Conservation (phyloP, 2,888 invertebrate genomes). For the Tenthredo distinguenda region DNA sequence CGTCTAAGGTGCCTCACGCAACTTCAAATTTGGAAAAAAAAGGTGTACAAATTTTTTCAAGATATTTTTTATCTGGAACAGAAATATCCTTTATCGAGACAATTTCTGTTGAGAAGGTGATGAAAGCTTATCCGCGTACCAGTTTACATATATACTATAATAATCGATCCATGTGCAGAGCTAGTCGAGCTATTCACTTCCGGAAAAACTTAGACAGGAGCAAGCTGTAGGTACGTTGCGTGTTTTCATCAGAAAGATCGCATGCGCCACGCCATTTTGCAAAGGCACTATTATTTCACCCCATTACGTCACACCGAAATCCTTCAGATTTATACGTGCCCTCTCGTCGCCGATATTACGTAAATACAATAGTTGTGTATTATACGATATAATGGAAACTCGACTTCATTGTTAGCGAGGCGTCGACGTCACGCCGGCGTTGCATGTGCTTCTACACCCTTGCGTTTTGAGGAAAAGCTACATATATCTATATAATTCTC, state of each 20-base stretch:
- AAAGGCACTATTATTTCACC: conserved; percentile 28
- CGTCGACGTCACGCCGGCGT: background rate
- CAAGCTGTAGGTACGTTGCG: conserved; percentile 30
- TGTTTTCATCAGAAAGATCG: conserved; percentile 31
- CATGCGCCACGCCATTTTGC: conserved; percentile 42
- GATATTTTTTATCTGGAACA: background rate
- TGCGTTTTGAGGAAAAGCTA: background rate
- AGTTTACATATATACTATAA: background rate
- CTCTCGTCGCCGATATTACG: conserved; percentile 10
- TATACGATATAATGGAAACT: conserved; percentile 21
- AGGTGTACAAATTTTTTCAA: too few species aligned
- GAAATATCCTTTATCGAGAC: background rate
- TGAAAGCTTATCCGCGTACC: background rate
- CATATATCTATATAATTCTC: background rate
- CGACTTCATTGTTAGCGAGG: background rate
- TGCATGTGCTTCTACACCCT: background rate
- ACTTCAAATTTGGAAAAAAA: background rate
- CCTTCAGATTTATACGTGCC: background rate
- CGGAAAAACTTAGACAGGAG: conserved; percentile 27
- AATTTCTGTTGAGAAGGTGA: background rate
- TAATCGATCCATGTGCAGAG: conserved; percentile 18
- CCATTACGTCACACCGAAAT: conserved; percentile 30
- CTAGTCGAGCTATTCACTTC: conserved; percentile 13
- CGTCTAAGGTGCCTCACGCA: background rate
- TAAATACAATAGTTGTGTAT: conserved; percentile 22